Conservation (phyloP, 1,140 invertebrate species). For the Sycobia sp. region DNA sequence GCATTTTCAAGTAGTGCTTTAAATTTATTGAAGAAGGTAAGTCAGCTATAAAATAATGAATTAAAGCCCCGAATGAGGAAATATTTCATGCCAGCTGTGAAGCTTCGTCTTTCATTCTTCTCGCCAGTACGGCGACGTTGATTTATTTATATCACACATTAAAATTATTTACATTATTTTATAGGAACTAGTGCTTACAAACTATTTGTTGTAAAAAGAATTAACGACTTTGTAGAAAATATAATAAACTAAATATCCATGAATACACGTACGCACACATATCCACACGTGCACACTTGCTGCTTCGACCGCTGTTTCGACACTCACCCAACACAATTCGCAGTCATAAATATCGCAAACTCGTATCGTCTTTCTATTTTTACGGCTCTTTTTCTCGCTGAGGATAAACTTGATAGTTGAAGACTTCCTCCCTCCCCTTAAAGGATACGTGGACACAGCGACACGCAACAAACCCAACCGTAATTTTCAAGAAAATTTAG, state of each 20-base stretch:
- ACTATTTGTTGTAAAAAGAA: no score
- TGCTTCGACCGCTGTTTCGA: constrained; percentile 9
- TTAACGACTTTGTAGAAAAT: no score
- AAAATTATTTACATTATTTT: no score
- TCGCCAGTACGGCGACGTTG: constrained; percentile 36
- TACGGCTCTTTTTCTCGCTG: background rate
- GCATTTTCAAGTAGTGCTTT: background rate
- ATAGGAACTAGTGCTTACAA: no score
- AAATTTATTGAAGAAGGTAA: no score
- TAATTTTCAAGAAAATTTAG: background rate
- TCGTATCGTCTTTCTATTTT: constrained; percentile 9
- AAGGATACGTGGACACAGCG: background rate
- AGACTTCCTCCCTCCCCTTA: background rate
- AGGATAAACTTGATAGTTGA: no score
- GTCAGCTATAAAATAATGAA: no score
- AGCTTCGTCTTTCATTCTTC: background rate
- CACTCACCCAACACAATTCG: constrained; percentile 18
- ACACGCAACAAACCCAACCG: no score
- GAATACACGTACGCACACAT: no score
- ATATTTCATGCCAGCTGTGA: constrained; percentile 35
- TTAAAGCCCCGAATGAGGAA: background rate
- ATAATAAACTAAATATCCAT: no score
- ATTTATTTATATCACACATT: no score
- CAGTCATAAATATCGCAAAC: constrained; percentile 7
- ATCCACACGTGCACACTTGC: constrained; percentile 26